A percentile compares a stretch with the other conserved stretches of the same genome.
phyloP scores from a whole-genome alignment of 2,888 invertebrate species.

The Lycia hirtaria region DNA sequence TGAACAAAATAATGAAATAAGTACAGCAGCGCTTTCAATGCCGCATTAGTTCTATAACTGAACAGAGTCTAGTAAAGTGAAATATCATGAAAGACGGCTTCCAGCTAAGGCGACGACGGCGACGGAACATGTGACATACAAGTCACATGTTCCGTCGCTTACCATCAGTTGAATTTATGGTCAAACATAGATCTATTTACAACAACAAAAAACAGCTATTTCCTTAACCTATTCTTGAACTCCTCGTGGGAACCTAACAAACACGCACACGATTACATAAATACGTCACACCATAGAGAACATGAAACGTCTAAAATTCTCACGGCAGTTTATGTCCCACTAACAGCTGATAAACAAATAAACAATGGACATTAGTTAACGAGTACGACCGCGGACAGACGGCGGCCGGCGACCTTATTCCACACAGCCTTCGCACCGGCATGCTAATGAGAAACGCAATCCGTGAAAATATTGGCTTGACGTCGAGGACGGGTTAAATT shows the following conservation, averaged over 20 bases:
- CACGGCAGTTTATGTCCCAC: slow-evolving; percentile 11
- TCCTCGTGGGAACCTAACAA: neutral
- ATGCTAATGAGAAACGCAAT: slow-evolving; percentile 20
- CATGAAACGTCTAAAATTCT: slow-evolving; percentile 18
- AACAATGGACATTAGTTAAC: slow-evolving; percentile 14
- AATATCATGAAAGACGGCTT: too few species aligned
- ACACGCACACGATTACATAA: neutral
- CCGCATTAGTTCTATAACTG: too few species aligned
- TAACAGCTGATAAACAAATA: slow-evolving; percentile 6
- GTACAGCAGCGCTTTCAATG: too few species aligned
- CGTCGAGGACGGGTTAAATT: neutral
- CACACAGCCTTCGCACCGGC: slow-evolving; percentile 13
- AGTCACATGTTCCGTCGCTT: too few species aligned
- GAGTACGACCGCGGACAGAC: slow-evolving; percentile 10
- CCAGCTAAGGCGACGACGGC: too few species aligned
- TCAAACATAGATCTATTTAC: too few species aligned
- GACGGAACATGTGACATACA: too few species aligned
- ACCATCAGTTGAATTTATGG: too few species aligned
- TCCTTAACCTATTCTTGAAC: neutral
- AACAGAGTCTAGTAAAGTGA: too few species aligned
- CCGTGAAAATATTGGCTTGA: slow-evolving; percentile 3
- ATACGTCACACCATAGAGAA: neutral
- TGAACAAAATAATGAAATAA: too few species aligned
- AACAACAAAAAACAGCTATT: too few species aligned
- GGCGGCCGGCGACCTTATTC: slow-evolving; percentile 15